phyloP scores from a whole-genome alignment of 2,888 invertebrate genomes.

The Conus canariensis region DNA sequence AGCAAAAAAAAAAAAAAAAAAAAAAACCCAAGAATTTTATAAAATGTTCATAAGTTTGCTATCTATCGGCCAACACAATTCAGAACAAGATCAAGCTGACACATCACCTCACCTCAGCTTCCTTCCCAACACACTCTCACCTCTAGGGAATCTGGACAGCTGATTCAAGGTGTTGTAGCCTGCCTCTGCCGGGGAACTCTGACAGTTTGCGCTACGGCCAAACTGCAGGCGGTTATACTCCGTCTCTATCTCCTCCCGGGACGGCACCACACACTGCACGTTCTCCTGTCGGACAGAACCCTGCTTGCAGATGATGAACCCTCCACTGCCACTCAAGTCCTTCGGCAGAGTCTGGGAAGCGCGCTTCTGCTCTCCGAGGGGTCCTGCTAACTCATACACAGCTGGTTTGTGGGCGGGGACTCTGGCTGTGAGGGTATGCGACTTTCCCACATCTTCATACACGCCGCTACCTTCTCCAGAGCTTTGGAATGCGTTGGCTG shows the following conservation, averaged over 20 bases:
- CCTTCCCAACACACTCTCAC: neutral
- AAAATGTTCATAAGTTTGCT: too few relatives aligned
- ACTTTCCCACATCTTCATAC: neutral
- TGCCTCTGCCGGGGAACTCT: conserved; percentile 10
- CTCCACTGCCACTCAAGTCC: conserved; percentile 31
- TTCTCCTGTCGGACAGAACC: neutral
- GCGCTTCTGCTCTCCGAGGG: neutral
- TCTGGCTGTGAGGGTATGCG: neutral
- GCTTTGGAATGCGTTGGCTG: neutral
- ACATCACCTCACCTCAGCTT: too few relatives aligned
- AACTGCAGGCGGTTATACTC: conserved; percentile 35
- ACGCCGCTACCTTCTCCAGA: conserved; percentile 22
- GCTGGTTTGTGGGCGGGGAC: neutral
- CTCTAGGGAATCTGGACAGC: neutral
- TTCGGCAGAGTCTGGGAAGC: conserved; percentile 4
- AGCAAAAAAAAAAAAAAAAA: too few relatives aligned
- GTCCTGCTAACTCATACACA: conserved; percentile 27
- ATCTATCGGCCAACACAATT: too few relatives aligned
- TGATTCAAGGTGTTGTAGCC: conserved; percentile 33
- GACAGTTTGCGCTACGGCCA: neutral
- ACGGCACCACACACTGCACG: neutral
- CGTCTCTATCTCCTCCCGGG: conserved; percentile 26
- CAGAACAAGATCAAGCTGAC: too few relatives aligned
- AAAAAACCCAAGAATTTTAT: too few relatives aligned
- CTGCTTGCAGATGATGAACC: conserved; percentile 35